Evolutionary conservation across 1,140 invertebrate genomes (phyloP).

Genomic region (Holotrichia oblita): DNA sequence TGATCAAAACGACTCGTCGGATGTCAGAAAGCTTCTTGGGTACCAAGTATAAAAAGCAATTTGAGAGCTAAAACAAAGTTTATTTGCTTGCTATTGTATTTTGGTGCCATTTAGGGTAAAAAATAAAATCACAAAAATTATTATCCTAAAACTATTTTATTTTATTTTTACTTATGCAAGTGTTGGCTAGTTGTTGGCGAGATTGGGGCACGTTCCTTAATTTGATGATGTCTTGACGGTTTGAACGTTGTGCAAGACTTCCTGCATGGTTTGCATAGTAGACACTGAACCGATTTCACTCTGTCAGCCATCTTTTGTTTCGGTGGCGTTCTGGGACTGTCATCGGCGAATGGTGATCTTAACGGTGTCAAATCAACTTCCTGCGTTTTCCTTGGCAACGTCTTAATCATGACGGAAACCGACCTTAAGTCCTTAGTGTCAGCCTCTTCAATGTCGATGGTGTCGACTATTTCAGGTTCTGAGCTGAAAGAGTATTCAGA

Average conservation of each 20-base stretch:
- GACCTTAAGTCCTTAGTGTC: slow-evolving; percentile 1
- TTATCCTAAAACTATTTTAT: too few species aligned
- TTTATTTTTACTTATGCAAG: too few species aligned
- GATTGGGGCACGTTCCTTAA: background rate
- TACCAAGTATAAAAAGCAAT: too few species aligned
- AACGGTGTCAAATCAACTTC: slow-evolving; percentile 26
- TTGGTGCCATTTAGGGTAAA: too few species aligned
- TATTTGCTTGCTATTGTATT: too few species aligned
- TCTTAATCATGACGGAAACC: slow-evolving; percentile 37
- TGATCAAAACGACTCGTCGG: too few species aligned
- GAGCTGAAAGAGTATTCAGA: too few species aligned
- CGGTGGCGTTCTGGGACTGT: background rate
- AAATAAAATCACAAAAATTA: too few species aligned
- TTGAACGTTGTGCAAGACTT: background rate
- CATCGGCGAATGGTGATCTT: background rate
- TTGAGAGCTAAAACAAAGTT: too few species aligned
- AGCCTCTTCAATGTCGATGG: background rate
- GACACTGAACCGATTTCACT: background rate
- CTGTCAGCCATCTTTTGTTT: background rate
- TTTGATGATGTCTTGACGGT: too few species aligned
- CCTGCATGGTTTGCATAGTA: background rate
- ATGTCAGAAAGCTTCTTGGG: too few species aligned
- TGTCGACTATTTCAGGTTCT: background rate
- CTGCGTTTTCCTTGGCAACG: background rate
- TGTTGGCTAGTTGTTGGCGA: too few species aligned